A percentile compares a stretch with the other conserved stretches of the same genome.
Conservation (phyloP, 2,797 vertebrate species). For the Tiaroga cobitis region DNA sequence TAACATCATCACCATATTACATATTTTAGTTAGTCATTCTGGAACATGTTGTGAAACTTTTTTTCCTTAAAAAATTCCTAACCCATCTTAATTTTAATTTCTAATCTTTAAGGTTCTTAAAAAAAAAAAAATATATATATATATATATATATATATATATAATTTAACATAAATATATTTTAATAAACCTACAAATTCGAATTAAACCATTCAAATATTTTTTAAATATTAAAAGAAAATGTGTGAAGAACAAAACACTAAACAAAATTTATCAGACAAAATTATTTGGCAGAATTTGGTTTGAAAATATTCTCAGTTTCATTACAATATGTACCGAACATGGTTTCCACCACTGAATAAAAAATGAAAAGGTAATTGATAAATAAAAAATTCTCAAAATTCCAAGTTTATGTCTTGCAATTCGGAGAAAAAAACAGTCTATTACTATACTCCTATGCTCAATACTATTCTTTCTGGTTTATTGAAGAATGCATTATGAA, state of each 20-base stretch:
- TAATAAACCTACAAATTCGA: neutral
- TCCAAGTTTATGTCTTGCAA: too few species aligned
- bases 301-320: neutral
- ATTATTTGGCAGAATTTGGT: neutral
- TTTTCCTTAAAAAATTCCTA: too few species aligned
- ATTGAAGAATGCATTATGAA: neutral
- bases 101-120: too few species aligned
- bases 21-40: too few species aligned
- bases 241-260: neutral
- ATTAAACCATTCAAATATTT: neutral
- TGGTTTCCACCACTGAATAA: neutral
- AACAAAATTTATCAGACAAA: neutral
- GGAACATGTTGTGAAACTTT: too few species aligned
- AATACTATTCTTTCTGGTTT: too few species aligned
- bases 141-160: too few species aligned
- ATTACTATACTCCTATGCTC: neutral
- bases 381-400: too few species aligned
- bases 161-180: neutral
- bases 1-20: neutral
- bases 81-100: too few species aligned
- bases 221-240: neutral
- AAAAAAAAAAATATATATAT: too few species aligned
- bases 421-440: too few species aligned
- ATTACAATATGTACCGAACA: neutral
- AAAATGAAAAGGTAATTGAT: neutral